Conservation (phyloP, 1,140 invertebrate species). For the Sycophila sp. region DNA sequence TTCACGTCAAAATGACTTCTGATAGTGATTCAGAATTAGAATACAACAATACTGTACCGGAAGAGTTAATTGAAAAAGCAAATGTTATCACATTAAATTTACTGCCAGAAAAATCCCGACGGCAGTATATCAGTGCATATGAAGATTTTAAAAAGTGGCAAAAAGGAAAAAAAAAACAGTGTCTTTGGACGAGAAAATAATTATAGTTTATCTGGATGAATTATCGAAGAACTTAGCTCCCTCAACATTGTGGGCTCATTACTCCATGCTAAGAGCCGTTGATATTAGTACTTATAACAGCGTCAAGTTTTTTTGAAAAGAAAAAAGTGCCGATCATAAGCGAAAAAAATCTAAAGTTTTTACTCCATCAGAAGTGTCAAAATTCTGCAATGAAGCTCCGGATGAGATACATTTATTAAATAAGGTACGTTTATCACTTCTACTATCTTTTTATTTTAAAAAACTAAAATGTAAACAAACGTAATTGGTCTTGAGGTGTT, state of each 20-base stretch:
- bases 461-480: too few relatives aligned
- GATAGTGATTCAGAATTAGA: too few relatives aligned
- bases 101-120: background rate
- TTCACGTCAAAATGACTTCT: too few relatives aligned
- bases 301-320: background rate
- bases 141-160: background rate
- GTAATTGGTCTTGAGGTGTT: too few relatives aligned
- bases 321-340: background rate
- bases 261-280: background rate
- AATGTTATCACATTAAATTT: background rate
- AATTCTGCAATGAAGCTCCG: background rate
- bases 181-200: background rate
- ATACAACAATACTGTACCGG: too few relatives aligned
- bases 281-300: background rate
- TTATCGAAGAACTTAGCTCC: background rate
- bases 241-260: background rate
- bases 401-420: background rate
- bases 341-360: background rate
- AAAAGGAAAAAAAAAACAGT: background rate
- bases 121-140: background rate
- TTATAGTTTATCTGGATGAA: background rate
- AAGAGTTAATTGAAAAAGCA: background rate
- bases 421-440: background rate
- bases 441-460: too few relatives aligned
- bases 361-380: background rate